Percentiles rank a stretch among this genome's conserved stretches.
These are phyloP conservation scores for Drosophila melanica DNA, from an alignment of 1,140 invertebrate species.

Conservation along the genomic window DNA sequence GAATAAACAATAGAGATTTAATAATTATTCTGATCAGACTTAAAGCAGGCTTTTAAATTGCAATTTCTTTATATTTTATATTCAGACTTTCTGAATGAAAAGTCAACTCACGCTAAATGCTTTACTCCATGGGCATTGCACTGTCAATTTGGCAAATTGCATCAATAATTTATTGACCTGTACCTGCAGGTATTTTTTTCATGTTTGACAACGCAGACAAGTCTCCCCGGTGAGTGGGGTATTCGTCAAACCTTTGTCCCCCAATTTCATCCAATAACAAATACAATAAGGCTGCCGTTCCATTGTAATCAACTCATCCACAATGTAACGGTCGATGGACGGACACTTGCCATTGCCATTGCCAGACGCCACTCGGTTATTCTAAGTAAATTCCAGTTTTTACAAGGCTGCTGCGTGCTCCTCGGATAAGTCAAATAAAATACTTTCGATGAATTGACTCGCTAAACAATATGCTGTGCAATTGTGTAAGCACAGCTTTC, in stretches of 20 bases:
- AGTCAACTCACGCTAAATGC: neutral
- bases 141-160: conserved; percentile 39
- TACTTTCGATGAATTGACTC: neutral
- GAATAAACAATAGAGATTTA: neutral
- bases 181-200: neutral
- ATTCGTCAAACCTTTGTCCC: conserved; percentile 22
- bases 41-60: no score
- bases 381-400: conserved; percentile 1
- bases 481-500: neutral
- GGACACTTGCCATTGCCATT: neutral
- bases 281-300: conserved; percentile 6
- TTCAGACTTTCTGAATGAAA: no score
- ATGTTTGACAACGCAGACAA: conserved; percentile 3
- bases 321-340: conserved; percentile 9
- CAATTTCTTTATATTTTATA: no score
- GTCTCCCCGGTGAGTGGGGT: conserved; percentile 2
- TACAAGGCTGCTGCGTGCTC: neutral
- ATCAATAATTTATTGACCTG: conserved; percentile 40
- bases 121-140: neutral
- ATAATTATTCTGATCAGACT: neutral
- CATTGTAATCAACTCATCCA: conserved; percentile 9
- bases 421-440: neutral
- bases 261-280: conserved; percentile 22
- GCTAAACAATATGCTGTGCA: neutral
- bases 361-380: conserved; percentile 8